These are phyloP conservation scores for Alectura lathami DNA, from an alignment of 2,113 vertebrate genomes.

Conservation along the genomic window DNA sequence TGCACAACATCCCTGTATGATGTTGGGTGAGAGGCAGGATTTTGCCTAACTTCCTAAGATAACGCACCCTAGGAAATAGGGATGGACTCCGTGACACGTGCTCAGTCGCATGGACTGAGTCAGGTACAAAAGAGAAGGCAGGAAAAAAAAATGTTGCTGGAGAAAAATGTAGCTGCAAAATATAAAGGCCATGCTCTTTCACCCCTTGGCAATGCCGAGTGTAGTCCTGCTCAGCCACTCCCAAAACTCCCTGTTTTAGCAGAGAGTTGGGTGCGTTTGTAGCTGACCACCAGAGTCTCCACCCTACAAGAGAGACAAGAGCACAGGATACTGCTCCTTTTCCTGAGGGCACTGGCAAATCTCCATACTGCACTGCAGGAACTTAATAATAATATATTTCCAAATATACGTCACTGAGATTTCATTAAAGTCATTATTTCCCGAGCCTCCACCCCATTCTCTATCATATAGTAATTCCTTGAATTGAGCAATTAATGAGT, in stretches of 20 bases:
- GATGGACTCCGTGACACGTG: no score
- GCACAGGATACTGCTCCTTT: neutral
- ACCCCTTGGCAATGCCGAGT: neutral
- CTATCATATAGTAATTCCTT: slow-evolving; percentile 12
- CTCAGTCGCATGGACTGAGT: neutral
- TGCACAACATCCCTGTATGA: neutral
- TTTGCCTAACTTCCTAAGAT: neutral
- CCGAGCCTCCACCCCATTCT: slow-evolving; percentile 22
- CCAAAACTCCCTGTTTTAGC: neutral
- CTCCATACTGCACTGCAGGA: neutral
- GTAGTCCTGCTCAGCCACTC: neutral
- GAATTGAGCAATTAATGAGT: slow-evolving; percentile 62
- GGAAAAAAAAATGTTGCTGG: neutral
- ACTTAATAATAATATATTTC: slow-evolving; percentile 18
- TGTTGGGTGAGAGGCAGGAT: neutral
- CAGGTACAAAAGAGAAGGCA: neutral
- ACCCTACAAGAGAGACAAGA: neutral
- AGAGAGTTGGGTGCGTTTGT: neutral
- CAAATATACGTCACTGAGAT: slow-evolving; percentile 8
- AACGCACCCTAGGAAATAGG: neutral
- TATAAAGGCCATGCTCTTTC: neutral
- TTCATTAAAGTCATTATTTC: neutral
- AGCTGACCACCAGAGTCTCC: neutral
- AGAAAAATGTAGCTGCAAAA: neutral
- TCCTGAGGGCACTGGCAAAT: neutral